Evolutionary conservation across 2,888 invertebrate species (phyloP).

Genomic region (Oligia latruncula): DNA sequence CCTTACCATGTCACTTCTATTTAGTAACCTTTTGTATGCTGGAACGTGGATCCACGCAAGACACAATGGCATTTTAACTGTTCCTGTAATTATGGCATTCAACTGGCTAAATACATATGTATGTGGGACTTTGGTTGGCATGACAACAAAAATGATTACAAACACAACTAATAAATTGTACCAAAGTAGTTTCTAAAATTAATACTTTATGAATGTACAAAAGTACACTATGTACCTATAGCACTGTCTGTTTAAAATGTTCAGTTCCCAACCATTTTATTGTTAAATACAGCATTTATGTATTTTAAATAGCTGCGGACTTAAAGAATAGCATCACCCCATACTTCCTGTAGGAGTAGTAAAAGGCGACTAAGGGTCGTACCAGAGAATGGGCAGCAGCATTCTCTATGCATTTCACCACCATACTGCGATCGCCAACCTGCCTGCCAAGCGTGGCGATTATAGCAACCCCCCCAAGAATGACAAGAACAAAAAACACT

Average conservation of each 20-base stretch:
- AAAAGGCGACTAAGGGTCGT: no score
- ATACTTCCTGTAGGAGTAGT: no score
- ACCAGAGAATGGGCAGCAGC: no score
- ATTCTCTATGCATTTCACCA: no score
- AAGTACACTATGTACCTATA: neutral
- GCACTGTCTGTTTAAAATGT: neutral
- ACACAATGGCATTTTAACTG: no score
- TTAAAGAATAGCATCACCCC: no score
- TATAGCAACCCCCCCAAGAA: no score
- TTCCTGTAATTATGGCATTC: neutral
- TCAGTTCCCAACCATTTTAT: conserved; percentile 4
- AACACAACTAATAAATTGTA: neutral
- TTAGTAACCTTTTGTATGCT: no score
- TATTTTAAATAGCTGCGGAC: neutral
- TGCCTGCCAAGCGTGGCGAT: no score
- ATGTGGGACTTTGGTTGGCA: conserved; percentile 13
- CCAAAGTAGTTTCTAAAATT: neutral
- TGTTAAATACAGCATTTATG: neutral
- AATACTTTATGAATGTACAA: neutral
- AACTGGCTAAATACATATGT: neutral
- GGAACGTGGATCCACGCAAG: no score
- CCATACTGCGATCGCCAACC: no score
- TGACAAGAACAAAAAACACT: no score
- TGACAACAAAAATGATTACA: conserved; percentile 1
- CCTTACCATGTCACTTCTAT: neutral